Conservation (phyloP, 2,888 invertebrate species). For the Acrobeloides nanus region DNA sequence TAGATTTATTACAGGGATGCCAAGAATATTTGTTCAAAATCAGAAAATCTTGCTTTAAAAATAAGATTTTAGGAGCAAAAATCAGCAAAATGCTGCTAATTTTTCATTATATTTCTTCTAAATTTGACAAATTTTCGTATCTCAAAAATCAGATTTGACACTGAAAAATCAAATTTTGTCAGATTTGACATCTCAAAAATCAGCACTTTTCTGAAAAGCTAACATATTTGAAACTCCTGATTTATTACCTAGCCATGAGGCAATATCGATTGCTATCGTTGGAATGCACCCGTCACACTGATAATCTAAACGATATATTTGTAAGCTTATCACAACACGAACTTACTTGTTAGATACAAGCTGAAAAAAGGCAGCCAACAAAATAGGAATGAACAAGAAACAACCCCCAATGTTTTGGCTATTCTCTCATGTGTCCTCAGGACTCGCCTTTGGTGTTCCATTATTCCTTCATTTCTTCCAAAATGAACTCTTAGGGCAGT, state of each 20-base stretch:
- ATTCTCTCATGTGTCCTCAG: conserved; percentile 58
- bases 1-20: no score
- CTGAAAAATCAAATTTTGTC: no score
- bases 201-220: no score
- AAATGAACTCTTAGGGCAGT: conserved; percentile 52
- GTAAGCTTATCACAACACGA: neutral
- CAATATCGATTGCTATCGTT: conserved; percentile 47
- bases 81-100: no score
- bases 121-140: no score
- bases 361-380: conserved; percentile 64
- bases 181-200: no score
- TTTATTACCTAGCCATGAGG: conserved; percentile 51
- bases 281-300: conserved; percentile 48
- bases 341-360: conserved; percentile 60
- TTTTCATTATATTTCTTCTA: no score
- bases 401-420: conserved; percentile 62
- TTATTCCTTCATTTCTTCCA: conserved; percentile 51
- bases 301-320: conserved; percentile 36
- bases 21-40: no score
- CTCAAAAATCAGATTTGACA: no score
- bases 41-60: no score
- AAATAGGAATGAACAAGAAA: conserved; percentile 61
- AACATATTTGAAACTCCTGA: no score
- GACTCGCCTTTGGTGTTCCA: conserved; percentile 53
- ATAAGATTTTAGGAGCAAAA: no score